Evolutionary conservation across 2,888 invertebrate genomes (phyloP).

Genomic region (Aphodius granarius): DNA sequence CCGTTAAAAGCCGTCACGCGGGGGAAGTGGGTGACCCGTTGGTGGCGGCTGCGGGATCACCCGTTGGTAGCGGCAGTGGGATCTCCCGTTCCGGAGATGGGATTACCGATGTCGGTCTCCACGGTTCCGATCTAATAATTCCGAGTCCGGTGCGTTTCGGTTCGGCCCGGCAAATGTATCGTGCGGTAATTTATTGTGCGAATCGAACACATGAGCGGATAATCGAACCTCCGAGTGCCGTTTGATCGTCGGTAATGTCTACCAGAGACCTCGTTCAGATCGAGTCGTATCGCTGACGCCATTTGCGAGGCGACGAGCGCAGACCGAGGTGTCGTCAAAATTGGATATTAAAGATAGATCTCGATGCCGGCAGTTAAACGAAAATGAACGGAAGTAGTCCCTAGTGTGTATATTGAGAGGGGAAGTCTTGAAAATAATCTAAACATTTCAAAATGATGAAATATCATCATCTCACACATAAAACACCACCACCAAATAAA

Average conservation of each 20-base stretch:
- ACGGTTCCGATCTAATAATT: neutral
- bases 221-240: neutral
- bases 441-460: too few species aligned
- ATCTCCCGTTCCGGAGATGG: neutral
- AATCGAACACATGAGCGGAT: neutral
- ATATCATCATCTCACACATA: too few species aligned
- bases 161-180: neutral
- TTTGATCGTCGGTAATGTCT: neutral
- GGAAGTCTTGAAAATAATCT: too few species aligned
- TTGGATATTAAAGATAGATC: neutral
- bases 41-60: too few species aligned
- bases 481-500: too few species aligned
- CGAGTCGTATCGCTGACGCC: neutral
- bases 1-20: neutral
- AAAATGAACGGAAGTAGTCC: neutral
- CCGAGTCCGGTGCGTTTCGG: neutral
- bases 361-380: neutral
- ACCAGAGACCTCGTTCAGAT: neutral
- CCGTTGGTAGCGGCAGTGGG: neutral
- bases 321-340: neutral
- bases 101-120: neutral
- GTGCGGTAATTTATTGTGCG: neutral
- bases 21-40: neutral
- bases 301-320: neutral
- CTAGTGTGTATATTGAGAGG: neutral